These are phyloP conservation scores for Temnothorax unifasciatus DNA, from an alignment of 2,888 invertebrate genomes.

Conservation along the genomic window DNA sequence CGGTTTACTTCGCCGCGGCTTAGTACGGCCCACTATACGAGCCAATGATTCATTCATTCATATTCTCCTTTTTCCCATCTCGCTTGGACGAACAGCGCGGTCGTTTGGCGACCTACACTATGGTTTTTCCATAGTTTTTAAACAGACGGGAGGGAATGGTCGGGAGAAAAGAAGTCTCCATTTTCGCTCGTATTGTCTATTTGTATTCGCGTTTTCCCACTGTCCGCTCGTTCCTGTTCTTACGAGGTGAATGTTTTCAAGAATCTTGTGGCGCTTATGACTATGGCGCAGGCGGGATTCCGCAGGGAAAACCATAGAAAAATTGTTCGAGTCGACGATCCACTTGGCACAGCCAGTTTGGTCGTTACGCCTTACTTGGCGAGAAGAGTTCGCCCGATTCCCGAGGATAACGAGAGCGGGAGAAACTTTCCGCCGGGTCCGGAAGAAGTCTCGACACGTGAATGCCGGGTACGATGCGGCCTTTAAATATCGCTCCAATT, in stretches of 20 bases:
- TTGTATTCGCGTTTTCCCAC: slow-evolving; percentile 24
- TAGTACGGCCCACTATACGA: slow-evolving; percentile 61
- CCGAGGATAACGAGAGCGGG: slow-evolving; percentile 46
- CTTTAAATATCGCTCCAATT: slow-evolving; percentile 47
- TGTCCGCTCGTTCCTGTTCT: slow-evolving; percentile 3
- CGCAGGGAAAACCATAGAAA: slow-evolving; percentile 10
- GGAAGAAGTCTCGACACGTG: slow-evolving; percentile 42
- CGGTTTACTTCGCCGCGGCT: slow-evolving; percentile 57
- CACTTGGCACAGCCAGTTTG: slow-evolving; percentile 48
- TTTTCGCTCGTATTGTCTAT: slow-evolving; percentile 16
- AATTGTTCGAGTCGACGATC: slow-evolving; percentile 38
- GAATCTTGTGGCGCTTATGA: slow-evolving; percentile 12
- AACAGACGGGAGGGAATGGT: slow-evolving; percentile 2
- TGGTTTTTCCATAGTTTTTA: slow-evolving; percentile 61
- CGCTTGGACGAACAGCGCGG: slow-evolving; percentile 7
- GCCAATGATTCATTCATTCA: slow-evolving; percentile 77
- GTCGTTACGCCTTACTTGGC: slow-evolving; percentile 45
- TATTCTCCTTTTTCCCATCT: slow-evolving; percentile 60
- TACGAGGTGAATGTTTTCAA: slow-evolving; percentile 28
- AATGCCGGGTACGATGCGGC: slow-evolving; percentile 31
- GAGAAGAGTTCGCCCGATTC: slow-evolving; percentile 45
- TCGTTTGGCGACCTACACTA: slow-evolving; percentile 19
- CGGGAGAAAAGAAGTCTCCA: not conserved
- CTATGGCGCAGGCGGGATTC: not conserved
- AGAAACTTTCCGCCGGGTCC: slow-evolving; percentile 27